These are phyloP conservation scores for Erinaceus europaeus DNA, from an alignment of 2,113 vertebrate genomes.

Conservation along the genomic window DNA sequence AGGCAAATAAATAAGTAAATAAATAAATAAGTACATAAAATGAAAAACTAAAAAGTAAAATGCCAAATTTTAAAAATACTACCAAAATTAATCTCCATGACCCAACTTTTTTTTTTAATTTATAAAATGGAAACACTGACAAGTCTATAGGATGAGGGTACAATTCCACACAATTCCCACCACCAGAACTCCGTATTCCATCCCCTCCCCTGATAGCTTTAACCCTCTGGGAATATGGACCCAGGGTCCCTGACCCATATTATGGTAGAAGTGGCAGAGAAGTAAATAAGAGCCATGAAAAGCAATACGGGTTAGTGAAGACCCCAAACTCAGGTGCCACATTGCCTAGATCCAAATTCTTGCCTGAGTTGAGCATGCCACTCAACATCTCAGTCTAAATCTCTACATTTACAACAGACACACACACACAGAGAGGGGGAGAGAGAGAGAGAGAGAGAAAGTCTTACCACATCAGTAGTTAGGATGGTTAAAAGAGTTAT, in stretches of 20 bases:
- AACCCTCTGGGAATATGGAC: too few species aligned
- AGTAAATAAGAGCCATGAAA: neutral
- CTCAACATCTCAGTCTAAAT: neutral
- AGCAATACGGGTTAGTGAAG: neutral
- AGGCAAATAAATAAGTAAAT: too few species aligned
- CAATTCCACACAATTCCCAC: too few species aligned
- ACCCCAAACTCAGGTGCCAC: neutral
- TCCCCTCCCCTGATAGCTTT: too few species aligned
- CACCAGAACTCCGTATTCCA: too few species aligned
- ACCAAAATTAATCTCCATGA: neutral
- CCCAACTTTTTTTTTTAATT: too few species aligned
- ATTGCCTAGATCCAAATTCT: neutral
- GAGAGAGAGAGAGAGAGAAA: neutral
- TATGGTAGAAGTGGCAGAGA: neutral
- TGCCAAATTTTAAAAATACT: neutral
- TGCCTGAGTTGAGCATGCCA: neutral
- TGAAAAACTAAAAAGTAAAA: neutral
- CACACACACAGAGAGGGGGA: too few species aligned
- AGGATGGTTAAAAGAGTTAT: neutral
- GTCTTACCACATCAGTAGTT: neutral
- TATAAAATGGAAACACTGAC: too few species aligned
- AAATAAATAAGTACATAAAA: too few species aligned
- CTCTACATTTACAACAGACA: neutral
- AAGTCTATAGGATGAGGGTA: too few species aligned
- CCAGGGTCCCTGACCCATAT: too few species aligned